A percentile compares a stretch with the other conserved stretches of the same genome.
Conservation (phyloP, 30 jellyfish, hydroid and myxozoan genomes). For the Haliclystus octoradiatus region DNA sequence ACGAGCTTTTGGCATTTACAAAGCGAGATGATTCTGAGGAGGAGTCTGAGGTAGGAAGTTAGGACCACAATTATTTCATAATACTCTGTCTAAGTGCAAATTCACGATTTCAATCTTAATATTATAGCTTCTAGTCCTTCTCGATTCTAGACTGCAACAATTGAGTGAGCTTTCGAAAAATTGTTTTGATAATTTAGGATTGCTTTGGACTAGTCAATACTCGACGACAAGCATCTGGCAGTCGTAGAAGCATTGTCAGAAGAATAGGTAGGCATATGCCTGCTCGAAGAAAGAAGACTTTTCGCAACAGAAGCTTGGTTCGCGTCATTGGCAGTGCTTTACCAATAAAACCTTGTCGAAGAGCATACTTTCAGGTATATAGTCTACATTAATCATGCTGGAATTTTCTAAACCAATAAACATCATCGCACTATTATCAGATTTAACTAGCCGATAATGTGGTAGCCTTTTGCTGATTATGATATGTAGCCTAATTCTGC, state of each 20-base stretch:
- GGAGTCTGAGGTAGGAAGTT: not conserved
- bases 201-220: no score
- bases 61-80: not conserved
- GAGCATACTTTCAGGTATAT: conserved; percentile 74
- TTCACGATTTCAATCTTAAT: no score
- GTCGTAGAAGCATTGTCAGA: conserved; percentile 34
- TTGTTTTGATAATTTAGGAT: no score
- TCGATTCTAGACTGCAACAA: no score
- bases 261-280: conserved; percentile 20
- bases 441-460: not conserved
- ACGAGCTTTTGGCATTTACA: not conserved
- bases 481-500: no score
- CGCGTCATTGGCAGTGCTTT: conserved; percentile 65
- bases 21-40: not conserved
- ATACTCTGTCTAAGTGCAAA: no score
- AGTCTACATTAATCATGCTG: not conserved
- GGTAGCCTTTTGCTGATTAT: no score
- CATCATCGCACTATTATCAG: not conserved
- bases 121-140: no score
- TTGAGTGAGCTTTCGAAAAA: no score
- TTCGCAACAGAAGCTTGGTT: conserved; percentile 57
- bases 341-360: conserved; percentile 64
- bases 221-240: no score
- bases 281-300: conserved; percentile 17
- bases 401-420: not conserved